A percentile compares a stretch with the other conserved stretches of the same genome.
phyloP scores from a whole-genome alignment of 2,797 vertebrate genomes.

The Alfaro cultratus region DNA sequence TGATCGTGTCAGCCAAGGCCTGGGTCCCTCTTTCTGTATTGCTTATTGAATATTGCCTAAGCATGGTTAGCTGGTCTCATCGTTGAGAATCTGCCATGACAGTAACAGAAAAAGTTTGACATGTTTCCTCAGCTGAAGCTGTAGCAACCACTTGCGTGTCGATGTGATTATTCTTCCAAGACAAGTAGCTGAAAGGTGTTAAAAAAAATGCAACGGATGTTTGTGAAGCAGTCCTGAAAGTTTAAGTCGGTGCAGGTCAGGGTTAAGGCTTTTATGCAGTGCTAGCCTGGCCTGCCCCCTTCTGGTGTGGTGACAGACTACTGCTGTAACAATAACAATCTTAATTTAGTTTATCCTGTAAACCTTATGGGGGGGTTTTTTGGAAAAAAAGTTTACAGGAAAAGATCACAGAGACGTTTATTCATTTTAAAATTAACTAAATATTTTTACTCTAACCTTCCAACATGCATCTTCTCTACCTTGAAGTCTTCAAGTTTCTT shows the following conservation, averaged over 20 bases:
- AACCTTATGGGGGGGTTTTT: neutral
- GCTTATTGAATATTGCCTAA: neutral
- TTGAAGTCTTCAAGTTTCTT: neutral
- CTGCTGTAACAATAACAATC: neutral
- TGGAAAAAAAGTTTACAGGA: neutral
- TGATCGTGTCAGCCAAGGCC: neutral
- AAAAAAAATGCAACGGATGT: neutral
- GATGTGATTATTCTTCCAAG: neutral
- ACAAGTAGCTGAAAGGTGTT: neutral
- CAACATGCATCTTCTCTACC: neutral
- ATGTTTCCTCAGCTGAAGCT: neutral
- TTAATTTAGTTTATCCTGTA: neutral
- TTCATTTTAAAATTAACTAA: neutral
- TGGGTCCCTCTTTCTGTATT: neutral
- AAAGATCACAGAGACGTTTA: neutral
- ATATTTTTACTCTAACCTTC: neutral
- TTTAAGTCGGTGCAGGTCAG: neutral
- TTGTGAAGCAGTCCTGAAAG: neutral
- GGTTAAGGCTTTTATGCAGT: neutral
- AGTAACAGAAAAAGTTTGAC: neutral
- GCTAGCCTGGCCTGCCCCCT: slow-evolving; percentile 37
- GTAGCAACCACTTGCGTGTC: neutral
- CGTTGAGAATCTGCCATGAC: neutral
- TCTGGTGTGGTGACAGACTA: slow-evolving; percentile 10
- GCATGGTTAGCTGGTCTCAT: neutral